Percentiles rank a stretch among this genome's conserved stretches.
Conservation (phyloP, 1,140 invertebrate species). For the Amphibalanus amphitrite region DNA sequence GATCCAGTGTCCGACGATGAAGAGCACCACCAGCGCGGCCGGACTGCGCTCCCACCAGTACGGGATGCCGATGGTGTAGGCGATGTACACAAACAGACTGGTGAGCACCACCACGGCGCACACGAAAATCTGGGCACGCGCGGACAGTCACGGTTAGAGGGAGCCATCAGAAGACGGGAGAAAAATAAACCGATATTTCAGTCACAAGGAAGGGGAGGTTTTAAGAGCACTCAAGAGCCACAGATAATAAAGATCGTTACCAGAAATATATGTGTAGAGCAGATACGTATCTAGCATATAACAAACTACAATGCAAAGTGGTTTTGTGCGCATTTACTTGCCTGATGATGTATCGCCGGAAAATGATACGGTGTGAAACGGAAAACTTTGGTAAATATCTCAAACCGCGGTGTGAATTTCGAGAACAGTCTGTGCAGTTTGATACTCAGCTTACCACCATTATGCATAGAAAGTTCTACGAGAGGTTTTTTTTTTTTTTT, state of each 20-base stretch:
- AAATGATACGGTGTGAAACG: too few species aligned
- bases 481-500: too few species aligned
- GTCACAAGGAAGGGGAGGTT: neutral
- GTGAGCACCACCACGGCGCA: slow-evolving; percentile 56
- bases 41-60: slow-evolving; percentile 68
- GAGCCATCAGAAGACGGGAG: slow-evolving; percentile 5
- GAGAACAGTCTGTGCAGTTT: too few species aligned
- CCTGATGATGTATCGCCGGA: too few species aligned
- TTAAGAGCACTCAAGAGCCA: neutral
- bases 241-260: neutral
- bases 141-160: too few species aligned
- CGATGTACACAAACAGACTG: slow-evolving; percentile 57
- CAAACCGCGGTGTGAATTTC: too few species aligned
- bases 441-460: too few species aligned
- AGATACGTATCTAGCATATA: neutral
- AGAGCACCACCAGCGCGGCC: slow-evolving; percentile 44
- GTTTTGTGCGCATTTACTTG: too few species aligned
- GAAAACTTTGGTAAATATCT: too few species aligned
- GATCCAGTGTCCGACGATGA: slow-evolving; percentile 80
- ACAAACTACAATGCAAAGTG: neutral
- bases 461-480: too few species aligned
- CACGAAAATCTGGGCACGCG: slow-evolving; percentile 85
- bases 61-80: slow-evolving; percentile 76
- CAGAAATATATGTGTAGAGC: too few species aligned
- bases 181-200: slow-evolving; percentile 9